A percentile compares a stretch with the other conserved stretches of the same genome.
phyloP scores from a whole-genome alignment of 2,888 invertebrate genomes.

The Melipona beecheii region DNA sequence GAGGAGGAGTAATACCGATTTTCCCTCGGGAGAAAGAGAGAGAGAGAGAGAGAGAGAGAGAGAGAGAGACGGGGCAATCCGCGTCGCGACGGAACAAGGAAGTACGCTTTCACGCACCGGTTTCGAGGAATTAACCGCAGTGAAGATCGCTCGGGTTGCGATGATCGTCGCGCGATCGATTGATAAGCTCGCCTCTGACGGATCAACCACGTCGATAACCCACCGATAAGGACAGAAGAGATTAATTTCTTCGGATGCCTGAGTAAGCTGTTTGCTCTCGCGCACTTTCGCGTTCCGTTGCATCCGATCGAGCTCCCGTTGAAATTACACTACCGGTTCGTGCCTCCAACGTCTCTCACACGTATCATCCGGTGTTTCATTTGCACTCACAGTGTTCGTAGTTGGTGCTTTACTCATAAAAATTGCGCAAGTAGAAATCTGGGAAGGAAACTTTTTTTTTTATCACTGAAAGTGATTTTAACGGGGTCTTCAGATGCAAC shows the following conservation, averaged over 20 bases:
- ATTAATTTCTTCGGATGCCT: conserved; percentile 16
- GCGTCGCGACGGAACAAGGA: conserved; percentile 45
- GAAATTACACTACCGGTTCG: neutral
- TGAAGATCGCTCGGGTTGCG: conserved; percentile 35
- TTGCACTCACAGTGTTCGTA: too few species aligned
- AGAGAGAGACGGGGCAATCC: neutral
- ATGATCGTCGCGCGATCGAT: conserved; percentile 43
- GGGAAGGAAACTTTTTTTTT: too few species aligned
- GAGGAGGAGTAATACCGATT: conserved; percentile 62
- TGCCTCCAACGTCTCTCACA: neutral
- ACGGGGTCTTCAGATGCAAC: too few species aligned
- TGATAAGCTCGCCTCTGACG: conserved; percentile 13
- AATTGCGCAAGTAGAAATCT: too few species aligned
- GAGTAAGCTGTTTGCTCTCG: neutral
- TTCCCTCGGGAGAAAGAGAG: conserved; percentile 12
- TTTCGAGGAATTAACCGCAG: conserved; percentile 53
- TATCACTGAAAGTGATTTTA: too few species aligned
- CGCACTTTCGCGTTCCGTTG: neutral
- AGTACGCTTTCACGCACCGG: conserved; percentile 58
- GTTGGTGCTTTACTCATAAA: too few species aligned
- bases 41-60: neutral
- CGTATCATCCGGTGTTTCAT: too few species aligned
- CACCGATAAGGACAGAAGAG: conserved; percentile 6
- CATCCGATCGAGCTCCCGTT: neutral
- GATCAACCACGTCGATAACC: conserved; percentile 35